Percentiles rank a stretch among this genome's conserved stretches.
These are phyloP conservation scores for Candoia aspera DNA, from an alignment of 2,113 vertebrate genomes.

Conservation along the genomic window DNA sequence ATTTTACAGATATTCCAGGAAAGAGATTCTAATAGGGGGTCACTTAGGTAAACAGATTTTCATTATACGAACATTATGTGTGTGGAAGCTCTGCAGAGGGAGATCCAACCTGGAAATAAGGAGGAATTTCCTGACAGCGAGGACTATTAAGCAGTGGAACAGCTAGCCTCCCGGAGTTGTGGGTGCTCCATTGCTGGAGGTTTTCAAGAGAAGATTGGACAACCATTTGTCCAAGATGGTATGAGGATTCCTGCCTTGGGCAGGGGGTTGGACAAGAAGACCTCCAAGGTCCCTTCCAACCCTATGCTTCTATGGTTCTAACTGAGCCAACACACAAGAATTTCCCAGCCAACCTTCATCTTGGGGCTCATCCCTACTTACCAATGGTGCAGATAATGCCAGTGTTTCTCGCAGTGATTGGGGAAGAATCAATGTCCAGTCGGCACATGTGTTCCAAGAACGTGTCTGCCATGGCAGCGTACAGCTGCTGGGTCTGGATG, in stretches of 20 bases:
- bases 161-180: too few relatives aligned
- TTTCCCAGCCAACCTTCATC: background rate
- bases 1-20: background rate
- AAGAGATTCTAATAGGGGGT: background rate
- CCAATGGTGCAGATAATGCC: slow-evolving; percentile 98
- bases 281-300: too few relatives aligned
- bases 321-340: background rate
- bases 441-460: slow-evolving; percentile 95
- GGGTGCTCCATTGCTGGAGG: too few relatives aligned
- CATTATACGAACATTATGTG: background rate
- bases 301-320: too few relatives aligned
- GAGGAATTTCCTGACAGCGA: too few relatives aligned
- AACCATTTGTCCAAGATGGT: too few relatives aligned
- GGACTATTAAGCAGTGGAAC: too few relatives aligned
- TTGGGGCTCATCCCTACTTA: slow-evolving; percentile 60
- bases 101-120: too few relatives aligned
- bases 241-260: too few relatives aligned
- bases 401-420: slow-evolving; percentile 90
- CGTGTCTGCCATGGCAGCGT: slow-evolving; percentile 93
- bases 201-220: too few relatives aligned
- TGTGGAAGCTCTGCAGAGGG: too few relatives aligned
- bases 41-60: background rate
- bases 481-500: slow-evolving; percentile 92
- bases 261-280: too few relatives aligned
- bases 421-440: slow-evolving; percentile 94